Base-by-base conservation (phyloP, 2,888 invertebrate species). In the Empis stercorea region DNA sequence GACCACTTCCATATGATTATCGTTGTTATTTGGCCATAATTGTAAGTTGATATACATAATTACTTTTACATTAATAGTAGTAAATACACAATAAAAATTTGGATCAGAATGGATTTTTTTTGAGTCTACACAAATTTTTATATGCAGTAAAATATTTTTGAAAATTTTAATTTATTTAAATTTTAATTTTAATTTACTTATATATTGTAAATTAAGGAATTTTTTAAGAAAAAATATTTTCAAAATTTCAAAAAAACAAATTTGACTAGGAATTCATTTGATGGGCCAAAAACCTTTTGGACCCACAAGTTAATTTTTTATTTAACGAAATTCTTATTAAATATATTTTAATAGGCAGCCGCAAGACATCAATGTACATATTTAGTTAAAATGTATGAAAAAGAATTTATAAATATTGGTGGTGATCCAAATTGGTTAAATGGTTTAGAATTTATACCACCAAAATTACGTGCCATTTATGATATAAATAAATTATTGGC, bases 21-120 rank as follows among this genome's bases (percentile, higher is more conserved):
- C 74, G 89, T 54, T 86, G 87, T 70, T 87, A 84, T 69, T 83
- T 91, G 61, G 88, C 87, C 57, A 87, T 91, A 59, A 87, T 89
- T 81, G 88, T 88, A 66, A 81, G 80, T 73, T 23, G 4, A n/a
- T n/a, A 37, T 15, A 34, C 13, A 10, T 32, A 43, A n/a, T n/a
- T n/a, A n/a, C n/a, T n/a, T n/a, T n/a, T n/a, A n/a, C n/a, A n/a
- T n/a, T n/a, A n/a, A n/a, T n/a, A n/a, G n/a, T n/a, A n/a, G n/a
- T n/a, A n/a, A n/a, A n/a, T n/a, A n/a, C n/a, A n/a, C n/a, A n/a
- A n/a, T n/a, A n/a, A n/a, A n/a, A n/a, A n/a, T n/a, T n/a, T n/a
- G n/a, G n/a, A n/a, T n/a, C n/a, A n/a, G n/a, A n/a, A n/a, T n/a
- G n/a, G n/a, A n/a, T n/a, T n/a, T n/a, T n/a, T n/a, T n/a, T n/a